Evolutionary conservation across 1,140 invertebrate genomes (phyloP).

Genomic region (Leptoteleia sp.): DNA sequence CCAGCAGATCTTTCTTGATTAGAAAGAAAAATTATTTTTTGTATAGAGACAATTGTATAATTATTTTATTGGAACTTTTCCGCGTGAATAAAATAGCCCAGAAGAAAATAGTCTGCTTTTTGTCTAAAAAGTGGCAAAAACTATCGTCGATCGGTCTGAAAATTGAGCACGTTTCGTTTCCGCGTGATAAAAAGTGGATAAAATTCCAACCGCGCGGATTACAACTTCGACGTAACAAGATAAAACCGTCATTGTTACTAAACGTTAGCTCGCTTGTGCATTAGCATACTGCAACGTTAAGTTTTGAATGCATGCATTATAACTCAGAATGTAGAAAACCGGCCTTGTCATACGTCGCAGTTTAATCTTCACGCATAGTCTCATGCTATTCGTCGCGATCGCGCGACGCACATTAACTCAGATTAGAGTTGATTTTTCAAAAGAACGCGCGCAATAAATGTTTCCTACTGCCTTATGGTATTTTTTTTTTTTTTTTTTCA

Average conservation of each 20-base stretch:
- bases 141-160: background rate
- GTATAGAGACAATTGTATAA: too few species aligned
- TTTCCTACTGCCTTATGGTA: too few species aligned
- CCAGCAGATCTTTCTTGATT: too few species aligned
- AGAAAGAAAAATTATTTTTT: too few species aligned
- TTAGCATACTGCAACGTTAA: conserved; percentile 25
- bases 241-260: conserved; percentile 41
- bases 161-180: background rate
- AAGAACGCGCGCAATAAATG: conserved; percentile 8
- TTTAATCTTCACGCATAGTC: conserved; percentile 51
- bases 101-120: too few species aligned
- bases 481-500: too few species aligned
- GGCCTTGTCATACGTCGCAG: conserved; percentile 55
- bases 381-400: conserved; percentile 28
- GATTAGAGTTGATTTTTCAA: conserved; percentile 15
- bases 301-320: conserved; percentile 37
- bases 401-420: conserved; percentile 28
- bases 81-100: too few species aligned
- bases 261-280: conserved; percentile 25
- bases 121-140: too few species aligned
- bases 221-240: conserved; percentile 19
- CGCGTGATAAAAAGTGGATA: conserved; percentile 12
- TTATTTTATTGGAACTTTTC: too few species aligned
- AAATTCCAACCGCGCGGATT: conserved; percentile 10
- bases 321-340: conserved; percentile 52